A percentile compares a stretch with the other conserved stretches of the same genome.
phyloP scores from a whole-genome alignment of 2,113 vertebrate genomes.

The Ciconia stormi region DNA sequence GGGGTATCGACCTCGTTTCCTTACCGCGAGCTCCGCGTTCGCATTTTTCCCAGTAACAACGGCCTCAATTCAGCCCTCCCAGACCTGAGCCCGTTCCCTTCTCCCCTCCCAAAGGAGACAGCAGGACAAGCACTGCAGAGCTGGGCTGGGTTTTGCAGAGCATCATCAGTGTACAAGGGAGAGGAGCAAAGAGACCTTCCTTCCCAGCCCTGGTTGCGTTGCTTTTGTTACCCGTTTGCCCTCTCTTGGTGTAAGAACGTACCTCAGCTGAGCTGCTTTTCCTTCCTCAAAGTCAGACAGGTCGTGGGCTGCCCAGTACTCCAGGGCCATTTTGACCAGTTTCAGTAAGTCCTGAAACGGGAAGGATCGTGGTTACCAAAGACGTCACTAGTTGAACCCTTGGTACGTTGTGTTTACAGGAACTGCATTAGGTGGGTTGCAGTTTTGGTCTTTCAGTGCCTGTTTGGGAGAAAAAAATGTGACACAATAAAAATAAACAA shows the following conservation, averaged over 20 bases:
- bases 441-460: neutral
- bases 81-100: neutral
- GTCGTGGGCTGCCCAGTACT: slow-evolving; percentile 10
- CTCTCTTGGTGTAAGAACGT: slow-evolving; percentile 66
- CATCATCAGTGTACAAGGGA: neutral
- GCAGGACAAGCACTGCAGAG: neutral
- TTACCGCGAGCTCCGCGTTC: neutral
- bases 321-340: slow-evolving; percentile 44
- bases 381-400: neutral
- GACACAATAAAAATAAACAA: neutral
- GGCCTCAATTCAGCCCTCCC: neutral
- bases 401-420: neutral
- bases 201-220: slow-evolving; percentile 46
- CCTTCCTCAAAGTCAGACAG: slow-evolving; percentile 48
- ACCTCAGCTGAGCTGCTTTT: slow-evolving; percentile 15
- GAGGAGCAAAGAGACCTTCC: slow-evolving; percentile 69
- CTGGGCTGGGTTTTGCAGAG: neutral
- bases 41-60: rapidly evolving
- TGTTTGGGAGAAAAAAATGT: neutral
- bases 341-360: slow-evolving; percentile 58
- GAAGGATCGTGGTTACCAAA: neutral
- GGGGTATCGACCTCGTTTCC: neutral
- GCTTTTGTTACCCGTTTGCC: slow-evolving; percentile 49
- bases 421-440: neutral
- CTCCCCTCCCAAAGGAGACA: neutral